Evolutionary conservation across 1,140 invertebrate genomes (phyloP), one percentile per base, ranked within the genome.

Genomic region (Drosophila lowei): DNA sequence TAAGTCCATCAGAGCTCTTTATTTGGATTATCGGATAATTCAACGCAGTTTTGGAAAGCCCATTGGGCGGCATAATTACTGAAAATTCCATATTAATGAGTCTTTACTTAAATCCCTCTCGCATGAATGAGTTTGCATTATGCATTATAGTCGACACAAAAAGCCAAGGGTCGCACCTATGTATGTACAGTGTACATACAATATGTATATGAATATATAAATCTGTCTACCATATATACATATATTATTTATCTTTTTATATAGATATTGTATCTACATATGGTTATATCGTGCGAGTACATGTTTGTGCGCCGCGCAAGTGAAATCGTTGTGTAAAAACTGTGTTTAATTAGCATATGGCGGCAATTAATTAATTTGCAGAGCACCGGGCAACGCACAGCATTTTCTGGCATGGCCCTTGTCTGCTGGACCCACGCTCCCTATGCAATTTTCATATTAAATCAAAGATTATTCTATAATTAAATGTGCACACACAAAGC

Each of bases 331-430:
- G 50, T 57, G 71, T 60, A 81, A 77, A 81, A 83, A 73, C 72
- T 62, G 56, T 74, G 74, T 81, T 81, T 81, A 83, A 78, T 83
- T 81, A 83, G 79, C 79, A 81, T 83, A 81, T 83, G 79, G 63
- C 75, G 57, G 79, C 79, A 83, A 81, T 81, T 81, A 83, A 81
- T 81, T 81, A 81, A 81, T 81, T 81, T 83, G 63, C 72, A 77
- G 77, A 66, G 59, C 61, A 9, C 23, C 38, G 13, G 18, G 60
- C 42, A 54, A 7, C 61, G 25, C 6, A 9, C 64, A 38, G 11
- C 34, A 38, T 13, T 38, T 38, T 38, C 11, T 38, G 34, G 34
- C 43, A 46, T 46, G 5, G n/a, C 43, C 43, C 6, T 3, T 13
- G 34, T 4, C 34, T 13, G 34, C 6, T 28, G 4, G 6, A n/a